phyloP scores from a whole-genome alignment of 2,797 vertebrate genomes.

The Alauda arvensis region DNA sequence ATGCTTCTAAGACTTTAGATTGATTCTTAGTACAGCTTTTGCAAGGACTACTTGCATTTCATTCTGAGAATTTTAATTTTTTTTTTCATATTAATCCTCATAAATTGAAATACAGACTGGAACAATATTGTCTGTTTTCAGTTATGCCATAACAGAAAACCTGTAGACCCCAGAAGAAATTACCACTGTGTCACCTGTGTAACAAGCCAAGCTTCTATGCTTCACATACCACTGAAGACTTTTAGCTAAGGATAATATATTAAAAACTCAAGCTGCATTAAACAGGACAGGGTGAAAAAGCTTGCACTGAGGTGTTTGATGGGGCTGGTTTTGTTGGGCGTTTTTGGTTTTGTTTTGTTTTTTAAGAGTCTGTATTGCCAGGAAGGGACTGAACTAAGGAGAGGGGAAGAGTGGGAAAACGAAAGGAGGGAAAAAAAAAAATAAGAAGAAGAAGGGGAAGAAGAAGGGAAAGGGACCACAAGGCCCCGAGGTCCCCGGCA shows the following conservation, averaged over 20 bases:
- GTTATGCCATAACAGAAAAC: background rate
- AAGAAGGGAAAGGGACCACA: rapidly evolving
- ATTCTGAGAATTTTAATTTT: background rate
- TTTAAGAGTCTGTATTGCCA: background rate
- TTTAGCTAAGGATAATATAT: rapidly evolving
- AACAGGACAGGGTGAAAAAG: rapidly evolving
- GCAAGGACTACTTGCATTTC: background rate
- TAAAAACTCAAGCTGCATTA: rapidly evolving
- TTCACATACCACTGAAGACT: rapidly evolving
- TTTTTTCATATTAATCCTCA: background rate
- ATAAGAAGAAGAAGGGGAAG: background rate
- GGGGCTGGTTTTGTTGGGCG: background rate
- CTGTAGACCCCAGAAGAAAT: background rate
- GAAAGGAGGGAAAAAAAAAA: rapidly evolving
- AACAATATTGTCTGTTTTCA: background rate
- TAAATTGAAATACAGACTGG: background rate
- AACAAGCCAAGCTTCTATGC: background rate
- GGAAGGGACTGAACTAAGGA: background rate
- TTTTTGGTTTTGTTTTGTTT: too few relatives aligned
- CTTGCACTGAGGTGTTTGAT: background rate
- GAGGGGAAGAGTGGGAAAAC: rapidly evolving
- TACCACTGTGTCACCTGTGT: rapidly evolving
- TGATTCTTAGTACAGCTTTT: background rate
- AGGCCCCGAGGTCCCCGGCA: rapidly evolving
- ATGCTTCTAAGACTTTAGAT: background rate